A percentile compares a stretch with the other conserved stretches of the same genome.
phyloP scores from a whole-genome alignment of 2,888 invertebrate species.

The Calameuta pallipes region DNA sequence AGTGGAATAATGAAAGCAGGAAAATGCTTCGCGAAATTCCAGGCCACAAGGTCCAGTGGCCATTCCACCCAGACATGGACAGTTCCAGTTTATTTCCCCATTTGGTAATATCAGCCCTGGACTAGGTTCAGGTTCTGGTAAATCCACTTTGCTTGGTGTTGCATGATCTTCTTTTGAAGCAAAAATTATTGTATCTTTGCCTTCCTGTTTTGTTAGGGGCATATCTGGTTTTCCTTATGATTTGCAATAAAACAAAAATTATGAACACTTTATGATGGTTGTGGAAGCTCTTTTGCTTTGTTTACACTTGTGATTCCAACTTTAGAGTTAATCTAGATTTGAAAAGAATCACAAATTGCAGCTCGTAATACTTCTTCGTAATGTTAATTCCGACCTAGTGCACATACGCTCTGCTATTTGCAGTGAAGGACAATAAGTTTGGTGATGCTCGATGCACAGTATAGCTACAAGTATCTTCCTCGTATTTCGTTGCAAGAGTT shows the following conservation, averaged over 20 bases:
- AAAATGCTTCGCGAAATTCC: constrained; percentile 93
- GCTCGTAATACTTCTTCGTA: too few relatives aligned
- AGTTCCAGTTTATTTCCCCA: constrained; percentile 96
- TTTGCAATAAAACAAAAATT: not conserved
- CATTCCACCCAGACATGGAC: constrained; percentile 98
- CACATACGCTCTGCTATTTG: constrained; percentile 51
- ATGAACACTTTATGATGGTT: too few relatives aligned
- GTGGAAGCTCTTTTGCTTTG: too few relatives aligned
- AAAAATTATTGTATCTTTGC: constrained; percentile 87
- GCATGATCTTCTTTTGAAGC: constrained; percentile 84
- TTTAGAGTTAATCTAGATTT: too few relatives aligned
- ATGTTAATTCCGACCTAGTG: constrained; percentile 24
- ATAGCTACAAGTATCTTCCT: constrained; percentile 69
- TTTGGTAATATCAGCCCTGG: constrained; percentile 85
- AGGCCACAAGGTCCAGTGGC: constrained; percentile 95
- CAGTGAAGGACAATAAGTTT: constrained; percentile 59
- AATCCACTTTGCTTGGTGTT: constrained; percentile 75
- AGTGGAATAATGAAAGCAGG: constrained; percentile 92
- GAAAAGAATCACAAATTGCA: too few relatives aligned
- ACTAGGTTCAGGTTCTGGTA: constrained; percentile 80
- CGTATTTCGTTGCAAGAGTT: constrained; percentile 67
- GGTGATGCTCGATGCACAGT: constrained; percentile 69
- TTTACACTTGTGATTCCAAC: too few relatives aligned
- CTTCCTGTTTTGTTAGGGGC: constrained; percentile 65
- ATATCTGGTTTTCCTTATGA: constrained; percentile 31